Conservation (phyloP, 2,797 vertebrate genomes). For the Sphenopsis melanotis region DNA sequence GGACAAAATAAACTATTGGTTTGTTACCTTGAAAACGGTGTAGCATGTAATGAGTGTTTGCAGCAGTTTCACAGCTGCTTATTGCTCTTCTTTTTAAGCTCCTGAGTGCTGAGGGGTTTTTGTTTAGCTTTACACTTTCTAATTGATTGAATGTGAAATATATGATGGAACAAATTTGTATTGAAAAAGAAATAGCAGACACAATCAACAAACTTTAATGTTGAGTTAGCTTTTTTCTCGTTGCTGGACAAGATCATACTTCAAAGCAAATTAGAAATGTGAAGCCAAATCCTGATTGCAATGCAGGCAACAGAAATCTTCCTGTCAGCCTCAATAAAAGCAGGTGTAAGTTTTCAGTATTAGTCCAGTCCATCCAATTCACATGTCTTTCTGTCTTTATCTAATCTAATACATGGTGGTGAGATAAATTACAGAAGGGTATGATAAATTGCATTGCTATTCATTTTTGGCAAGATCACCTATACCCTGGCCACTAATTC, state of each 20-base stretch:
- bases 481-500: constrained; percentile 38
- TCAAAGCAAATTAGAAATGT: constrained; percentile 59
- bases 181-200: background rate
- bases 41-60: background rate
- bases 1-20: constrained; percentile 20
- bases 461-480: constrained; percentile 59
- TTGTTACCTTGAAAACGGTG: background rate
- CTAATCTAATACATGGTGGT: constrained; percentile 51
- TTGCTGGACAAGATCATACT: constrained; percentile 35
- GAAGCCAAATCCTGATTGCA: constrained; percentile 32
- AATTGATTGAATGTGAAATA: background rate
- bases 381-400: constrained; percentile 54
- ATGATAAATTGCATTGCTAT: constrained; percentile 59
- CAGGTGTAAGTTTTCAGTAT: constrained; percentile 24
- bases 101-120: background rate
- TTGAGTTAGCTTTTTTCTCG: background rate
- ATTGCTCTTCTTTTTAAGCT: background rate
- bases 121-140: background rate
- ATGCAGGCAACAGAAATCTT: constrained; percentile 29
- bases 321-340: constrained; percentile 57
- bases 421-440: constrained; percentile 54
- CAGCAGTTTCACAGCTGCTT: background rate
- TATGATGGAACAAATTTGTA: background rate
- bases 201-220: constrained; percentile 21
- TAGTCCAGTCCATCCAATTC: constrained; percentile 48